Conservation (phyloP, 2,888 invertebrate species). For the Dendrolimus pini region DNA sequence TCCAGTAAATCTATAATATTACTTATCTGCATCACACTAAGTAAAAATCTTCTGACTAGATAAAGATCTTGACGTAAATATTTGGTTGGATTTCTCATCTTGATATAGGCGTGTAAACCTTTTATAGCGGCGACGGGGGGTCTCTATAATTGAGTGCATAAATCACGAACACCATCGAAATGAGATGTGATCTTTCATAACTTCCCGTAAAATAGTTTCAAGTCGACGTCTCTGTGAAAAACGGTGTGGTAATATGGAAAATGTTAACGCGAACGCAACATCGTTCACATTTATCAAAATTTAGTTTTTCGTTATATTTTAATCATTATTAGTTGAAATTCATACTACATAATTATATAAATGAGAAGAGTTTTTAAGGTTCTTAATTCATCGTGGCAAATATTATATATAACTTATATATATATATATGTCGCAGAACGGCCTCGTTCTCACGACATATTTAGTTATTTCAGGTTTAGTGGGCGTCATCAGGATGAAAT, state of each 20-base stretch:
- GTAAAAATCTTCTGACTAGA: too few species aligned
- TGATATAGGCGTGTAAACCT: slow-evolving; percentile 3
- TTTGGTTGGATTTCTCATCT: background rate
- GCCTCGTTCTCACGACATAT: too few species aligned
- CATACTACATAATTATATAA: too few species aligned
- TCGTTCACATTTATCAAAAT: background rate
- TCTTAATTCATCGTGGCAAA: too few species aligned
- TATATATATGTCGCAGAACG: too few species aligned
- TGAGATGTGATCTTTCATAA: slow-evolving; percentile 48
- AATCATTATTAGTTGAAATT: background rate
- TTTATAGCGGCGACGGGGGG: slow-evolving; percentile 30
- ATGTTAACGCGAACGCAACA: slow-evolving; percentile 10
- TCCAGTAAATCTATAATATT: too few species aligned
- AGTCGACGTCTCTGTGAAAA: slow-evolving; percentile 16
- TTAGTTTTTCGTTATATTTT: background rate
- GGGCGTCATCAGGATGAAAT: too few species aligned
- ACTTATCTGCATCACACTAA: too few species aligned
- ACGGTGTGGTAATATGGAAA: slow-evolving; percentile 15
- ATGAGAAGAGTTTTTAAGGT: too few species aligned
- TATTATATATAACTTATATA: too few species aligned
- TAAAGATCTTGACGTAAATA: background rate
- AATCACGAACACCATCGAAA: slow-evolving; percentile 55
- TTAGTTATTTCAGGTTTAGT: too few species aligned
- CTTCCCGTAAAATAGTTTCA: slow-evolving; percentile 26
- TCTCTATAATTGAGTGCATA: slow-evolving; percentile 58